phyloP scores from a whole-genome alignment of 2,113 vertebrate species.

The Danio rerio region DNA sequence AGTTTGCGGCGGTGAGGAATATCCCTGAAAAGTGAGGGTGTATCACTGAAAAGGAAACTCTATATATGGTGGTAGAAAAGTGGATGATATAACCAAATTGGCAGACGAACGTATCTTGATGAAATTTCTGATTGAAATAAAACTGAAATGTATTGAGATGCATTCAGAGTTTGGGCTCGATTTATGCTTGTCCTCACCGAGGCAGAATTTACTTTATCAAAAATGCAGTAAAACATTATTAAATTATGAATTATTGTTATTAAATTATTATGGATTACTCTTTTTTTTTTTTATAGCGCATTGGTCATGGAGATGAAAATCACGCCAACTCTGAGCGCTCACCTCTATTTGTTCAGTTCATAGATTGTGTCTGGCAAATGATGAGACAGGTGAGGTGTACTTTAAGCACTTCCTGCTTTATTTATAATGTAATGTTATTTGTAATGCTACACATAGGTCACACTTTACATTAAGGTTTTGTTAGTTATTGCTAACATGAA shows the following conservation, averaged over 20 bases:
- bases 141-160: too few species aligned
- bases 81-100: too few species aligned
- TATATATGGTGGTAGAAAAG: not conserved
- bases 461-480: too few species aligned
- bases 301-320: conserved; percentile 93
- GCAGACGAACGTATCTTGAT: too few species aligned
- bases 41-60: not conserved
- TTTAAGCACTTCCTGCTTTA: not conserved
- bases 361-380: conserved; percentile 99
- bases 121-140: too few species aligned
- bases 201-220: not conserved
- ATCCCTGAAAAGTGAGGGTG: too few species aligned
- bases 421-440: not conserved
- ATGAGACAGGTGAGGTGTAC: conserved; percentile 87
- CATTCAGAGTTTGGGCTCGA: too few species aligned
- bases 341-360: conserved; percentile 95
- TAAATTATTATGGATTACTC: not conserved
- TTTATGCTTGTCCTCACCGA: too few species aligned
- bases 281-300: conserved; percentile 74
- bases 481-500: too few species aligned
- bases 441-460: not conserved
- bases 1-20: conserved; percentile 87
- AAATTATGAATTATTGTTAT: too few species aligned
- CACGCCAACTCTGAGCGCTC: conserved; percentile 93
- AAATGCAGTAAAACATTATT: not conserved